Evolutionary conservation across 2,888 invertebrate species (phyloP).

Genomic region (Acanthoscelides obtectus): DNA sequence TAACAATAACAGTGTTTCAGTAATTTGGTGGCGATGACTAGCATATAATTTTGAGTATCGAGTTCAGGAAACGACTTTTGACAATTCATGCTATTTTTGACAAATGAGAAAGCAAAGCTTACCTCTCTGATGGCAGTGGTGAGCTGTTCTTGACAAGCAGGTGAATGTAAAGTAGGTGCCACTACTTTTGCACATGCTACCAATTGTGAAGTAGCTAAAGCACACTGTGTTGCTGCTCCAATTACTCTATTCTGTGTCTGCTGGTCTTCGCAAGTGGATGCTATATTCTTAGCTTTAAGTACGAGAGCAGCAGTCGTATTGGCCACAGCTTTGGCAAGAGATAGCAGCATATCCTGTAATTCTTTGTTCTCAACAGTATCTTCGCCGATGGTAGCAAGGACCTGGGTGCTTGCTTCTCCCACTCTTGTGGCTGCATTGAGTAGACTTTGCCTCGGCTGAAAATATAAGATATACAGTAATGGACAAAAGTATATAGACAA

Average conservation of each 20-base stretch:
- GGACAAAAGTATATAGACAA: no score
- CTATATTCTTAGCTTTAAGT: slow-evolving; percentile 93
- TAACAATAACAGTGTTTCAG: no score
- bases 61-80: no score
- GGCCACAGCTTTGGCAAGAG: slow-evolving; percentile 94
- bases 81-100: no score
- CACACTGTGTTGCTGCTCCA: slow-evolving; percentile 94
- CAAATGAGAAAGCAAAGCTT: no score
- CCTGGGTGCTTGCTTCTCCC: slow-evolving; percentile 93
- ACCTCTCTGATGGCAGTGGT: slow-evolving; percentile 82
- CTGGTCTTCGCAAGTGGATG: slow-evolving; percentile 80
- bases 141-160: slow-evolving; percentile 85
- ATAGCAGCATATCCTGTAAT: slow-evolving; percentile 82
- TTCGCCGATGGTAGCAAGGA: slow-evolving; percentile 88
- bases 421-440: slow-evolving; percentile 94
- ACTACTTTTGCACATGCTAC: slow-evolving; percentile 96
- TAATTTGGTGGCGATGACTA: no score
- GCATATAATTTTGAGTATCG: no score
- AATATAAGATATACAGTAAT: slow-evolving; percentile 1
- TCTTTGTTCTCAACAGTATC: slow-evolving; percentile 82
- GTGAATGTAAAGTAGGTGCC: slow-evolving; percentile 76
- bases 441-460: slow-evolving; percentile 79
- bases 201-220: slow-evolving; percentile 93
- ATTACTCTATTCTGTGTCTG: slow-evolving; percentile 50
- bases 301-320: slow-evolving; percentile 97